These are phyloP conservation scores for Drosophila rellima DNA, from an alignment of 2,888 invertebrate genomes.

Conservation along the genomic window DNA sequence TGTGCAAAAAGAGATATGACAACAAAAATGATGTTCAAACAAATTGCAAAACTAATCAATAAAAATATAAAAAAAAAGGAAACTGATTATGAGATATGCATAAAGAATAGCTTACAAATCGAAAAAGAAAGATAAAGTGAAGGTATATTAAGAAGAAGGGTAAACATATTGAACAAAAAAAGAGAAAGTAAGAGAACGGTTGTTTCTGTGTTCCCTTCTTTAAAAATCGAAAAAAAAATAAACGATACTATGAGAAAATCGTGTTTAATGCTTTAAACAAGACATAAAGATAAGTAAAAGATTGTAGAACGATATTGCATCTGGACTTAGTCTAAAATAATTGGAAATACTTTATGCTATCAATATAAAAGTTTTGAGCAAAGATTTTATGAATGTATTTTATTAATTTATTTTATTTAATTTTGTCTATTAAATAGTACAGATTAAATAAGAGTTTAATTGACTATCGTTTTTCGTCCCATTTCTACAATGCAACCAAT, in stretches of 20 bases:
- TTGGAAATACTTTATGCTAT: background rate
- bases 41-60: conserved; percentile 26
- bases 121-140: conserved; percentile 8
- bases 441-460: background rate
- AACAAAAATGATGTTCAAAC: conserved; percentile 20
- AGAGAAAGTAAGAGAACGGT: conserved; percentile 32
- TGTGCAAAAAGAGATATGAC: background rate
- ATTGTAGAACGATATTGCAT: background rate
- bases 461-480: background rate
- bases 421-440: too few relatives aligned
- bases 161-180: conserved; percentile 1
- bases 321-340: background rate
- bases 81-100: conserved; percentile 16
- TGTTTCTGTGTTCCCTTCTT: background rate
- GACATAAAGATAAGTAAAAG: background rate
- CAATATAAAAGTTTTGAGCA: background rate
- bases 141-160: background rate
- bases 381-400: background rate
- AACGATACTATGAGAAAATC: background rate
- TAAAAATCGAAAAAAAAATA: conserved; percentile 7
- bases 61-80: conserved; percentile 6
- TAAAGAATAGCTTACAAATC: conserved; percentile 17
- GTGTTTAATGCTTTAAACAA: background rate
- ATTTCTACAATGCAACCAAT: background rate
- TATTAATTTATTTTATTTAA: too few relatives aligned